Conservation (phyloP, 2,888 invertebrate species). For the Rotaria magnacalcarata region DNA sequence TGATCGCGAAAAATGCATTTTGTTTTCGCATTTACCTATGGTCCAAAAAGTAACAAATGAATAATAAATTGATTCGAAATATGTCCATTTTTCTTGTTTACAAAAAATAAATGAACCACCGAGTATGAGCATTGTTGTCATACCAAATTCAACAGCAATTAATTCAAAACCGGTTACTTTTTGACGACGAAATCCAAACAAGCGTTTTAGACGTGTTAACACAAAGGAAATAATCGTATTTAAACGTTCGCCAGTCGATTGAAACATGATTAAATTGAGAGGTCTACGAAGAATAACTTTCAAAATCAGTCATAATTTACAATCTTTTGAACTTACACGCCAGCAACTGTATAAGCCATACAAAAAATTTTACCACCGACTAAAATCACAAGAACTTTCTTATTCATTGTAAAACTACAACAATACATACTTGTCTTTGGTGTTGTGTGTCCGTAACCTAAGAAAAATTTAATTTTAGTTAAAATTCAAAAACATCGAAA, state of each 20-base stretch:
- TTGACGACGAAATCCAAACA: conserved; percentile 63
- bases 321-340: neutral
- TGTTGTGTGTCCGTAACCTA: conserved; percentile 29
- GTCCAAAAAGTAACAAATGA: conserved; percentile 98
- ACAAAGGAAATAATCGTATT: conserved; percentile 95
- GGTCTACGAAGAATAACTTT: conserved; percentile 61
- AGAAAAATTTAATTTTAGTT: neutral
- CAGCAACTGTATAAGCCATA: conserved; percentile 20
- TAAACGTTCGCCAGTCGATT: conserved; percentile 92
- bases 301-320: neutral
- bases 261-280: conserved; percentile 93
- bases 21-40: conserved; percentile 61
- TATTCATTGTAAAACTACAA: neutral
- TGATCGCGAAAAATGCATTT: neutral
- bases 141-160: conserved; percentile 67
- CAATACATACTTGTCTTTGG: conserved; percentile 28
- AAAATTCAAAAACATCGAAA: neutral
- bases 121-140: conserved; percentile 74
- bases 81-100: conserved; percentile 88
- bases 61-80: conserved; percentile 82
- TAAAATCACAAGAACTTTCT: neutral
- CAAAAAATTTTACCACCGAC: conserved; percentile 27
- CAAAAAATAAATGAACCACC: conserved; percentile 85
- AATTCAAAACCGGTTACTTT: conserved; percentile 42
- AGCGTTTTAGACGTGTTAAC: conserved; percentile 78